These are phyloP conservation scores for Branchipolynoe longqiensis DNA, from an alignment of 2,888 invertebrate genomes.

Conservation along the genomic window DNA sequence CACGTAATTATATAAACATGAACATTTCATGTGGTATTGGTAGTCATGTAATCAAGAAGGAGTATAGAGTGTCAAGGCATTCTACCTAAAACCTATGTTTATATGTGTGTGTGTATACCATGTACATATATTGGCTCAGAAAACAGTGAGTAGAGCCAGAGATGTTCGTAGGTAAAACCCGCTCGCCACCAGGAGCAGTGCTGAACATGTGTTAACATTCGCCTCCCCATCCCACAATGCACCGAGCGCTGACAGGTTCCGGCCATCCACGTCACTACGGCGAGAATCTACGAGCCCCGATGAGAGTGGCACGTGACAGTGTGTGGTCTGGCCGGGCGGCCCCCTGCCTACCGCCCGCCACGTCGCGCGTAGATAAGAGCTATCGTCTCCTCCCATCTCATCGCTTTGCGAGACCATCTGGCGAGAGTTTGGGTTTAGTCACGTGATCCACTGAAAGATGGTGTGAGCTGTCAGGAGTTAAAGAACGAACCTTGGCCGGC, in stretches of 20 bases:
- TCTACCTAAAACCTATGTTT: no score
- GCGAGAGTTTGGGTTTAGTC: not conserved
- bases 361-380: constrained; percentile 1
- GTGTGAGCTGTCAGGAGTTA: not conserved
- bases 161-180: no score
- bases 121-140: no score
- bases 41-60: no score
- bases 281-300: constrained; percentile 33
- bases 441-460: not conserved
- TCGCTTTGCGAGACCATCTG: not conserved
- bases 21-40: no score
- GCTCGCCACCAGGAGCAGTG: no score
- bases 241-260: constrained; percentile 38
- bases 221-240: constrained; percentile 34
- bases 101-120: no score
- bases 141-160: no score
- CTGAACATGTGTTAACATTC: constrained; percentile 46
- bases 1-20: no score
- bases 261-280: constrained; percentile 25
- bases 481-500: not conserved
- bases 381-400: constrained; percentile 18
- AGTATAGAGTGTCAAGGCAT: no score
- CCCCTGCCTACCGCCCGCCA: not conserved
- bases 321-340: constrained; percentile 8
- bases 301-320: constrained; percentile 36